Conservation (phyloP, 1,140 invertebrate genomes). For the Neodiprion lecontei region DNA sequence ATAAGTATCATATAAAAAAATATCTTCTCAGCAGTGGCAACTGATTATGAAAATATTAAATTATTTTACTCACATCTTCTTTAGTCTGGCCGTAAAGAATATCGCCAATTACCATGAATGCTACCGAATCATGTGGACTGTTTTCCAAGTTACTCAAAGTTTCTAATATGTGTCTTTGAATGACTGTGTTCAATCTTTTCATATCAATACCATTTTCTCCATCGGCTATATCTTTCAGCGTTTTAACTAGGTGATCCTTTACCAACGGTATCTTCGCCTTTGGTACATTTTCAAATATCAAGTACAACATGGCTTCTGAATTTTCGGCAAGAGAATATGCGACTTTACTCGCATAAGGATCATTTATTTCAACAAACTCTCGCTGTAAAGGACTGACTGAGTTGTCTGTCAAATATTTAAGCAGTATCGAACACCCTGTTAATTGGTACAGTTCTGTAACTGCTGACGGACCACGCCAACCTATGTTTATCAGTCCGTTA, state of each 20-base stretch:
- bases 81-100: conserved; percentile 80
- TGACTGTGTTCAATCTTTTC: conserved; percentile 74
- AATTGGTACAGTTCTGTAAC: conserved; percentile 65
- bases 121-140: conserved; percentile 76
- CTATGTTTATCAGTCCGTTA: conserved; percentile 81
- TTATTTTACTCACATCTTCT: conserved; percentile 70
- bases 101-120: conserved; percentile 81
- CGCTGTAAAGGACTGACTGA: conserved; percentile 83
- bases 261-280: conserved; percentile 70
- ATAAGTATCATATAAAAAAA: conserved; percentile 23
- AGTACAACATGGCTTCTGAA: conserved; percentile 70
- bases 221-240: conserved; percentile 64
- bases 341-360: conserved; percentile 83
- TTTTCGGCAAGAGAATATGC: conserved; percentile 75
- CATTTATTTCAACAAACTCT: conserved; percentile 83
- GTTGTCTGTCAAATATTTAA: conserved; percentile 86
- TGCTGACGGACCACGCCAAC: conserved; percentile 83
- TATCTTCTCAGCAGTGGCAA: conserved; percentile 6
- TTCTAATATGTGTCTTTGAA: conserved; percentile 77
- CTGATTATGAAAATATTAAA: conserved; percentile 13
- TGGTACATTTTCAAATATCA: conserved; percentile 82
- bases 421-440: conserved; percentile 72
- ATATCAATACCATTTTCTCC: conserved; percentile 74
- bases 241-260: conserved; percentile 65
- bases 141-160: conserved; percentile 77